Base-by-base conservation (phyloP, 2,797 vertebrate genomes). In the Fundulus diaphanus region DNA sequence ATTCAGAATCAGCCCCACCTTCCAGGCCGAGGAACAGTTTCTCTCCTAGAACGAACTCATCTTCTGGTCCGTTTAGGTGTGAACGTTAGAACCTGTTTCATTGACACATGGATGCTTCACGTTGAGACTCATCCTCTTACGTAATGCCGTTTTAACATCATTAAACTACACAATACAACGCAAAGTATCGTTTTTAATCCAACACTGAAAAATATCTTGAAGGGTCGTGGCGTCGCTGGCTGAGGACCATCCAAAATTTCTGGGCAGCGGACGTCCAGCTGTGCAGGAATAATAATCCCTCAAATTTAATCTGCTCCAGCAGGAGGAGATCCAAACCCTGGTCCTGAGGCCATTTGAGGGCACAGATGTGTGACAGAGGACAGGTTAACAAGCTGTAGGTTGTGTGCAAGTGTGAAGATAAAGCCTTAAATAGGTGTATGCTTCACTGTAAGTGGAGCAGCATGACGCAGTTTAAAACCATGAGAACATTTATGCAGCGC, bases 221-320 rank as follows among this genome's bases (percentile, higher is more conserved):
- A 44, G 27, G 37, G 22, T 15, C 22, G 67, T 7, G n/a, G 11
- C 78, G 70, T 80, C 56, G 68, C 74, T 61, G 57, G 76, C 74
- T 67, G 22, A 56, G 59, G 8, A 2, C 82, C 69, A 69, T 87
- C 73, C 63, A 52, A 75, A 18, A 56, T 54, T 3, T 51, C 22
- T 69, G 66, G 49, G 68, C 80, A 84, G 83, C 87, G 68, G 35
- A 73, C 59, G 12, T 88, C 85, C 93, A 91, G 90, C 84, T 91
- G 87, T 86, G 87, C 68, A 73, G 59, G 63, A 82, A 87, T 71
- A 82, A 82, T 92, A 93, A 93, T 90, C 88, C 78, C 80, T 76
- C 63, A 65, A 71, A 77, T 84, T 89, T 91, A 92, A 93, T 92
- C 92, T 85, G 77, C 57, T 4, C 29, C 57, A 81, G 69, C 65